These are phyloP conservation scores for Tokudaia tokunoshimensis DNA, from an alignment of 2,797 vertebrate species.

Conservation along the genomic window DNA sequence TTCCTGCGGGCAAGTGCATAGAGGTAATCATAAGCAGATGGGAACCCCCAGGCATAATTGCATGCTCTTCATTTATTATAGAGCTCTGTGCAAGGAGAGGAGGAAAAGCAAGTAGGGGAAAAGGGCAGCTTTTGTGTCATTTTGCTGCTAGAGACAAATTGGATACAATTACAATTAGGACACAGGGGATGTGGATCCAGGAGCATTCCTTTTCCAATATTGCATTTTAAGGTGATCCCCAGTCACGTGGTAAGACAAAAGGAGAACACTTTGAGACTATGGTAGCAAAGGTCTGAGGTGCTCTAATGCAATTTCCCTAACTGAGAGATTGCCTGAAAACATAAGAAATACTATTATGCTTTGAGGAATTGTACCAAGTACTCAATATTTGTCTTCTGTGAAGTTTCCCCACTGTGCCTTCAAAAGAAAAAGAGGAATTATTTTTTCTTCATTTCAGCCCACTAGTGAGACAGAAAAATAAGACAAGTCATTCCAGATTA, in stretches of 20 bases:
- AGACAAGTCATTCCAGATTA: constrained; percentile 24
- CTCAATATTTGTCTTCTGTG: constrained; percentile 49
- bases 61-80: neutral
- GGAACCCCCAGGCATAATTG: neutral
- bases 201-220: neutral
- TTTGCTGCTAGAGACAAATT: neutral
- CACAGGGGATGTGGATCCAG: constrained; percentile 1
- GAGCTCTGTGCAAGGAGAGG: neutral
- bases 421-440: constrained; percentile 24
- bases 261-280: constrained; percentile 44
- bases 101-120: neutral
- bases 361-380: neutral
- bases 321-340: constrained; percentile 21
- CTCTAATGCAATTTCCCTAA: constrained; percentile 26
- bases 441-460: constrained; percentile 41
- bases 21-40: constrained; percentile 45
- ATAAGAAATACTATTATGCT: neutral
- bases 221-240: constrained; percentile 64
- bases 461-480: constrained; percentile 33
- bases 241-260: neutral
- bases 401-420: constrained; percentile 7
- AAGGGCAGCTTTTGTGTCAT: neutral
- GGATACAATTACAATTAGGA: constrained; percentile 53
- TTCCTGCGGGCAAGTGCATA: neutral
- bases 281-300: constrained; percentile 4